These are phyloP conservation scores for Sphinx pinastri DNA, from an alignment of 2,888 invertebrate genomes.

Conservation along the genomic window DNA sequence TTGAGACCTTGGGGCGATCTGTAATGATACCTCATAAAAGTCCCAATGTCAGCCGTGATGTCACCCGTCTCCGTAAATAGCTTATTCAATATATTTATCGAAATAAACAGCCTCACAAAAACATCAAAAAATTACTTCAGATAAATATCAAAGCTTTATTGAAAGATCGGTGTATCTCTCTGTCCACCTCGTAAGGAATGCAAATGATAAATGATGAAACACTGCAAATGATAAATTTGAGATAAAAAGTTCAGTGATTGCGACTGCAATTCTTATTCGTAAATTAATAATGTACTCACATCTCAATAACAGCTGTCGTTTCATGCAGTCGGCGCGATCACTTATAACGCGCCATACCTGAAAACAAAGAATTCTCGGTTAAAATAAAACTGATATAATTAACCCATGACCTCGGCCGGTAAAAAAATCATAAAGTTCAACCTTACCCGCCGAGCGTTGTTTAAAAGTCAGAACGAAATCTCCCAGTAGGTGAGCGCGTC, in stretches of 20 bases:
- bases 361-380: conserved; percentile 38
- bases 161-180: conserved; percentile 9
- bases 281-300: conserved; percentile 57
- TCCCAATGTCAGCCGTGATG: conserved; percentile 14
- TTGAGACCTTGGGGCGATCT: background rate
- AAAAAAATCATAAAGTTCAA: conserved; percentile 29
- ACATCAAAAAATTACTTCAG: conserved; percentile 1
- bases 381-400: conserved; percentile 27
- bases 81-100: conserved; percentile 16
- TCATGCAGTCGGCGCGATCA: conserved; percentile 64
- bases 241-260: background rate
- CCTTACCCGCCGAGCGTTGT: conserved; percentile 28
- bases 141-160: conserved; percentile 1
- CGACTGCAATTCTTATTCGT: conserved; percentile 4
- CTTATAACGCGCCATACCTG: conserved; percentile 71
- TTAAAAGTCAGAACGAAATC: conserved; percentile 27
- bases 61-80: conserved; percentile 12
- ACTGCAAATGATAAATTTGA: background rate
- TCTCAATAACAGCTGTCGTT: conserved; percentile 60
- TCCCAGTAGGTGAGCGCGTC: conserved; percentile 37
- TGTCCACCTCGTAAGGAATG: background rate
- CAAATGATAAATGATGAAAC: background rate
- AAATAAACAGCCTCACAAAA: conserved; percentile 13
- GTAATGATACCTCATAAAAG: conserved; percentile 2
- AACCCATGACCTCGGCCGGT: conserved; percentile 25